Evolutionary conservation across 2,797 vertebrate species (phyloP).

Genomic region (Acanthurus leucopareius): DNA sequence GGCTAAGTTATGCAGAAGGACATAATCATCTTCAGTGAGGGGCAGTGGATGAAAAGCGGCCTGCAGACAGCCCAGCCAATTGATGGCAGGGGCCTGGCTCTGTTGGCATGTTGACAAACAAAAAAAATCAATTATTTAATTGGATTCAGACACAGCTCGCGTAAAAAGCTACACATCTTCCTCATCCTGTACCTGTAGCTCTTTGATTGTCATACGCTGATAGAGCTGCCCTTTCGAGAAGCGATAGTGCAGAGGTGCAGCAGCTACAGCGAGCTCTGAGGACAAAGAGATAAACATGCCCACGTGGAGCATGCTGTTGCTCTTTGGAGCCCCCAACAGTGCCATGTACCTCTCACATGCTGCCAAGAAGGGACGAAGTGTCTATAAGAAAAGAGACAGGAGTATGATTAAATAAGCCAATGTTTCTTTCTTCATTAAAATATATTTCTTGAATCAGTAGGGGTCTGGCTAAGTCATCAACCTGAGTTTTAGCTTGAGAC

Average conservation of each 20-base stretch:
- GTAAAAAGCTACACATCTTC: not conserved
- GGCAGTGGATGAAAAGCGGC: constrained; percentile 86
- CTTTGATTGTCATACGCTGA: constrained; percentile 86
- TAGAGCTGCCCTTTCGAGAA: constrained; percentile 83
- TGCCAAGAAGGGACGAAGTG: constrained; percentile 64
- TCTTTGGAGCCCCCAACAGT: constrained; percentile 83
- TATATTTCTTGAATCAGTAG: constrained; percentile 5
- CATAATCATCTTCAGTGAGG: constrained; percentile 84
- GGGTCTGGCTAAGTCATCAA: constrained; percentile 53
- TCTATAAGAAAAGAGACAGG: constrained; percentile 59
- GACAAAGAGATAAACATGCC: constrained; percentile 85
- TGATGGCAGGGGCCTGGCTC: constrained; percentile 89
- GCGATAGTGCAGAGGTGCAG: constrained; percentile 83
- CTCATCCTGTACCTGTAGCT: constrained; percentile 70
- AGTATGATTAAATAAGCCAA: constrained; percentile 12
- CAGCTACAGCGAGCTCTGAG: constrained; percentile 81
- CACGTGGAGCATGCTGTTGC: constrained; percentile 74
- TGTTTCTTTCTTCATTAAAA: not conserved
- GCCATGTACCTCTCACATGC: constrained; percentile 79
- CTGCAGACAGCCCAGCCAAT: constrained; percentile 91
- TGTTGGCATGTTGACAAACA: constrained; percentile 63
- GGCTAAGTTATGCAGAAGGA: constrained; percentile 91
- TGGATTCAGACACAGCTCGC: not conserved
- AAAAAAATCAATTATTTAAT: not conserved
- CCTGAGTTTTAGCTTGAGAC: constrained; percentile 86